Percentiles rank a stretch among this genome's conserved stretches.
Evolutionary conservation across 2,888 invertebrate genomes (phyloP).

Genomic region (Drosophila setosimentum): DNA sequence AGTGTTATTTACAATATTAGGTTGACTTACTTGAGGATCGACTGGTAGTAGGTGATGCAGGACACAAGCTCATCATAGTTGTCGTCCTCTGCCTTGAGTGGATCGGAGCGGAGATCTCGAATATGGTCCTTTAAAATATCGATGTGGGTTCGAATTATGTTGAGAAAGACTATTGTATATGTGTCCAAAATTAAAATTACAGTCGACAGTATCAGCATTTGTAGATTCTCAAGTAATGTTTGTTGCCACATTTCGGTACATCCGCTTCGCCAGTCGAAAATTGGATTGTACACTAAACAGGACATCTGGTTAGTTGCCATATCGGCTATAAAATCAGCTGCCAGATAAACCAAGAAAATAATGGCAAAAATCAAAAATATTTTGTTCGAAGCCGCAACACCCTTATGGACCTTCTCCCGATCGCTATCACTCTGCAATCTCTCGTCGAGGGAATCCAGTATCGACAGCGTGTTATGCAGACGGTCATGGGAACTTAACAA

Average conservation of each 20-base stretch:
- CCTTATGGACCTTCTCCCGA: slow-evolving; percentile 41
- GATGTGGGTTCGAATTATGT: slow-evolving; percentile 43
- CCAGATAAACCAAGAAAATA: slow-evolving; percentile 26
- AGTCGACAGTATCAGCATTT: slow-evolving; percentile 19
- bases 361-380: slow-evolving; percentile 25
- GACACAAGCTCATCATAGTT: slow-evolving; percentile 56
- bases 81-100: slow-evolving; percentile 25
- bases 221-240: slow-evolving; percentile 40
- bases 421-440: slow-evolving; percentile 38
- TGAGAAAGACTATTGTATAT: slow-evolving; percentile 42
- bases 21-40: slow-evolving; percentile 46
- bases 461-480: slow-evolving; percentile 22
- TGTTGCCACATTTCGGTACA: slow-evolving; percentile 42
- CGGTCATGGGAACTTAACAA: slow-evolving; percentile 15
- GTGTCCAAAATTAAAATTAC: slow-evolving; percentile 34
- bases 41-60: slow-evolving; percentile 52
- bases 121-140: slow-evolving; percentile 56
- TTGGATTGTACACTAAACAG: slow-evolving; percentile 59
- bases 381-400: slow-evolving; percentile 50
- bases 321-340: slow-evolving; percentile 25
- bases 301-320: slow-evolving; percentile 32
- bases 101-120: slow-evolving; percentile 42
- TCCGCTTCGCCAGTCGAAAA: slow-evolving; percentile 52
- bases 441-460: slow-evolving; percentile 50
- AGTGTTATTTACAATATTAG: background rate